These are phyloP conservation scores for Caenorhabditis becei DNA, from an alignment of 2,888 invertebrate species.

Conservation along the genomic window DNA sequence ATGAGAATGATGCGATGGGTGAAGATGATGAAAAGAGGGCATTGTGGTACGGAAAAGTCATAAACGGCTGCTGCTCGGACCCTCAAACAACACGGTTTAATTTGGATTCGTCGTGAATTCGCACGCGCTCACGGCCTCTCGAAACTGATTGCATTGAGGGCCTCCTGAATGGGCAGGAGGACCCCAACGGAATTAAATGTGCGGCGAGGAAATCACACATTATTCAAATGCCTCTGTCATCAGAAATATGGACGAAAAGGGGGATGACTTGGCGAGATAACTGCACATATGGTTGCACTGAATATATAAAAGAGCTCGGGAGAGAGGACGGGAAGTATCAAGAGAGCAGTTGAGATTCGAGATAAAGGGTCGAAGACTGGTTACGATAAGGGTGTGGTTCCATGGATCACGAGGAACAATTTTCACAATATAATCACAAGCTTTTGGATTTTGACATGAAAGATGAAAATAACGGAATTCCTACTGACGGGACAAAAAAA, in stretches of 20 bases:
- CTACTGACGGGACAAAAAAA: no score
- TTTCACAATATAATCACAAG: no score
- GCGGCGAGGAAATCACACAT: slow-evolving; percentile 51
- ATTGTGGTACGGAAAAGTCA: slow-evolving; percentile 16
- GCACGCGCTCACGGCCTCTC: slow-evolving; percentile 15
- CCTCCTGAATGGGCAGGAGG: slow-evolving; percentile 12
- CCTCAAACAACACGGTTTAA: slow-evolving; percentile 47
- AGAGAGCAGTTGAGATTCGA: background rate
- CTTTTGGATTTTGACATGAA: no score
- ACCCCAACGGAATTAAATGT: slow-evolving; percentile 49
- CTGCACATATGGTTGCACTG: slow-evolving; percentile 19
- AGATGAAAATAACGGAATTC: no score
- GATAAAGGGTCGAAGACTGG: no score
- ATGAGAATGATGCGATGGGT: slow-evolving; percentile 3
- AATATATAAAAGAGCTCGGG: background rate
- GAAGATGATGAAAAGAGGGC: background rate
- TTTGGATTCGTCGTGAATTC: slow-evolving; percentile 38
- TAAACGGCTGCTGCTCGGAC: slow-evolving; percentile 33
- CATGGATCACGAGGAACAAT: no score
- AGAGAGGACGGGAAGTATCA: background rate
- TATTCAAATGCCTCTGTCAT: slow-evolving; percentile 59
- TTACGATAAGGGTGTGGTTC: no score
- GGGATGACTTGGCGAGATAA: slow-evolving; percentile 16
- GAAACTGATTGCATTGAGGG: slow-evolving; percentile 48
- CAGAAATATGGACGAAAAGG: slow-evolving; percentile 44